Percentiles rank a stretch among this genome's conserved stretches.
Conservation (phyloP, 1,140 invertebrate genomes). For the Drosophila micromelanica region DNA sequence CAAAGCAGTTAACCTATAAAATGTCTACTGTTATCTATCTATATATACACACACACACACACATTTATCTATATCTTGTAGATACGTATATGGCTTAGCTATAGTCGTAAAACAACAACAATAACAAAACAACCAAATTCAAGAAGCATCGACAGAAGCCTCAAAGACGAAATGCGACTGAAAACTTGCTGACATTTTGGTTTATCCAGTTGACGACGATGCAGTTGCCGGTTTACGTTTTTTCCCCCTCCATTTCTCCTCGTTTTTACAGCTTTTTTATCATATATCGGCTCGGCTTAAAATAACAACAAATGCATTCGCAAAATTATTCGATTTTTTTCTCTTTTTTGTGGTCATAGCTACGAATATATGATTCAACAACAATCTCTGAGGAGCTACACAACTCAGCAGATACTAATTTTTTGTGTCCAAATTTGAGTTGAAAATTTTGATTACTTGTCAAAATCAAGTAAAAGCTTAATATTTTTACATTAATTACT, state of each 20-base stretch:
- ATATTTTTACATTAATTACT: too few species aligned
- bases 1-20: conserved; percentile 76
- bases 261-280: conserved; percentile 17
- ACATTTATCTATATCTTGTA: conserved; percentile 14
- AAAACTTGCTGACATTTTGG: conserved; percentile 77
- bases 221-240: conserved; percentile 31
- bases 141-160: conserved; percentile 27
- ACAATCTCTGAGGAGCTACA: neutral
- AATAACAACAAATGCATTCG: conserved; percentile 6
- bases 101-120: conserved; percentile 26
- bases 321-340: neutral
- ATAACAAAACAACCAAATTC: conserved; percentile 38
- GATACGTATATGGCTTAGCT: conserved; percentile 5
- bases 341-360: neutral
- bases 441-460: too few species aligned
- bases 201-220: conserved; percentile 65
- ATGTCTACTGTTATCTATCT: conserved; percentile 30
- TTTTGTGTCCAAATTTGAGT: too few species aligned
- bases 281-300: conserved; percentile 40
- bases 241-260: neutral
- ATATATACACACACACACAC: conserved; percentile 28
- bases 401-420: too few species aligned
- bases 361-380: neutral
- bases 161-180: conserved; percentile 36
- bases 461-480: too few species aligned